Evolutionary conservation across 2,888 invertebrate genomes (phyloP), one percentile per base, ranked within the genome.

Genomic region (Lasioglossum morio): DNA sequence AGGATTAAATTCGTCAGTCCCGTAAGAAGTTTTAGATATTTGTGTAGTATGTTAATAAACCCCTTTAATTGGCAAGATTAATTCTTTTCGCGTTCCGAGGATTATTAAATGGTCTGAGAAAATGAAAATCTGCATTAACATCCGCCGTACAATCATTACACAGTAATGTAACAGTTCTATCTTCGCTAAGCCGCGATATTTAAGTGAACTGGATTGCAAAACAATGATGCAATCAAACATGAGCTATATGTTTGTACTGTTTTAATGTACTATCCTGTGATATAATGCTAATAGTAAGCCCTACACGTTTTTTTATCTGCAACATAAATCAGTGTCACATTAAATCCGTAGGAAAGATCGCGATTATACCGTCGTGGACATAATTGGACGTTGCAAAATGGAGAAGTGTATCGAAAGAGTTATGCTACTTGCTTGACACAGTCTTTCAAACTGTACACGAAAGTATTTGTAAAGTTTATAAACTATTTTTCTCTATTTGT

Each of bases 381-480:
- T 77, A 66, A 77, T 70, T 77, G 48, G 63, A 79, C 43, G 72
- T 27, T 60, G 23, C 72, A 79, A 79, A 79, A 72, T 30, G 43
- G 30, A 46, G 48, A 40, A 43, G n/a, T 72, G 57, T 72, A 72
- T 60, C 72, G 63, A 30, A 7, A 73, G 60, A 43, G 63, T 77
- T 48, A 48, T 34, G n/a, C 23, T n/a, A 4, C n/a, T 77, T 37
- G 43, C 30, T 77, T 14, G 30, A 30, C 46, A 27, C 23, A 23
- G 8, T 66, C 63, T 66, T 43, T 70, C n/a, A 14, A n/a, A 70
- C 23, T 37, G 37, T 69, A 4, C 23, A n/a, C 2, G 70, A 70
- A 70, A 23, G n/a, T 40, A 40, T 70, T 37, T 23, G 23, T 8
- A 23, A 19, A 37, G 19, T 37, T 37, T 37, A 19, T 23, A 4